Evolutionary conservation across 2,797 vertebrate species (phyloP).

Genomic region (Acanthurus lineatus): DNA sequence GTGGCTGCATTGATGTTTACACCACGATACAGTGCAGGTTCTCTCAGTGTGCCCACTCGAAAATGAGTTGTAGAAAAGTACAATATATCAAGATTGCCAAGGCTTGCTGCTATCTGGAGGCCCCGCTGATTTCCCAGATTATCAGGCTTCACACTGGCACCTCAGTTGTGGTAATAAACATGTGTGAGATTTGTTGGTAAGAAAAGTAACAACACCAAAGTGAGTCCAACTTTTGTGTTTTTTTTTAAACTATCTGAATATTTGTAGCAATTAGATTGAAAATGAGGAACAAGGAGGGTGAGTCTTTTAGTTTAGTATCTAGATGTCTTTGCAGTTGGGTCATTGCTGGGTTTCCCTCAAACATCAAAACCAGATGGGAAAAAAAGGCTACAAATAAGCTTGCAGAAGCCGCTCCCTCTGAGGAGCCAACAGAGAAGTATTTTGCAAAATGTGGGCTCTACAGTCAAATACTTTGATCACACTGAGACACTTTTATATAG

Average conservation of each 20-base stretch:
- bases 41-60: constrained; percentile 63
- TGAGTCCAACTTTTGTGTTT: constrained; percentile 21
- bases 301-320: constrained; percentile 7
- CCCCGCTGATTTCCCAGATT: constrained; percentile 69
- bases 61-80: constrained; percentile 69
- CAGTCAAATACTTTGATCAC: constrained; percentile 28
- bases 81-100: constrained; percentile 58
- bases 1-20: constrained; percentile 65
- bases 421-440: constrained; percentile 45
- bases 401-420: constrained; percentile 28
- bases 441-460: constrained; percentile 39
- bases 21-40: constrained; percentile 56
- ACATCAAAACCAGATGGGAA: constrained; percentile 67
- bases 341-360: constrained; percentile 46
- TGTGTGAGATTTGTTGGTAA: constrained; percentile 47
- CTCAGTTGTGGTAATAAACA: constrained; percentile 67
- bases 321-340: constrained; percentile 57
- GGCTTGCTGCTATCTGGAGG: constrained; percentile 45
- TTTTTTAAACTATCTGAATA: not conserved
- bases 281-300: not conserved
- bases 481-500: constrained; percentile 20
- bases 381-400: constrained; percentile 46
- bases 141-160: constrained; percentile 67
- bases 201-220: constrained; percentile 51
- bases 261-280: constrained; percentile 10